Base-by-base conservation (phyloP, 2,888 invertebrate genomes). In the Pristionchus maxplancki region DNA sequence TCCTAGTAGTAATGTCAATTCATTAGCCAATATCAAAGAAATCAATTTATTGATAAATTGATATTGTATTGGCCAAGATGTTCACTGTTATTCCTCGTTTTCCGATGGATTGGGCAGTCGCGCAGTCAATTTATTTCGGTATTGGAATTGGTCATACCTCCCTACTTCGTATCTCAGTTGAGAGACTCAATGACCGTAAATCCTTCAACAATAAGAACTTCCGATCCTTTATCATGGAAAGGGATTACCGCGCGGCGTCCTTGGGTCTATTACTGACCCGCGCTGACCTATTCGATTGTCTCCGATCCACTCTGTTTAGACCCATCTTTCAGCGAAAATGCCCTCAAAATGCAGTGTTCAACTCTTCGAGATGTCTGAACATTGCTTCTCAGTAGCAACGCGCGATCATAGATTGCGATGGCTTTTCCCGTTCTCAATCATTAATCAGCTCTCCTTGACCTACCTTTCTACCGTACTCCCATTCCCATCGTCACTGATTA, bases 391-490 rank as follows among this genome's bases (percentile, higher is more conserved):
- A 44, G 44, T 44, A 44, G 44, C 44, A 44, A 44, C 11, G 8
- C 44, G 8, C 44, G 11, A 44, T 31, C 28, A 67, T 67, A 31
- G 31, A 17, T 2, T 31, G 31, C 34, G 5, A 31, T 67, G 15
- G 5, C 67, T 34, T 15, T 31, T 58, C 58, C 20, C 53, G 17
- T 58, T 58, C 9, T 9, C 1, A 0, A 58, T 58, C 58, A n/a
- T n/a, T n/a, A 58, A 9, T n/a, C 6, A 58, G 6, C n/a, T 24
- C 15, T 44, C 44, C 78, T n/a, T 78, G 78, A 78, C 78, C 78
- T 78, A 78, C 78, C 67, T 11, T 20, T 4, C 48, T 78, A 78
- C 78, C 78, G 78, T 78, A 78, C 15, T 48, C 78, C 20, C 40
- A 24, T 44, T 78, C 78, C 44, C 40, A 40, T 37, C 37, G 6